Evolutionary conservation across 2,888 invertebrate species (phyloP).

Genomic region (Pegoplata infirma): DNA sequence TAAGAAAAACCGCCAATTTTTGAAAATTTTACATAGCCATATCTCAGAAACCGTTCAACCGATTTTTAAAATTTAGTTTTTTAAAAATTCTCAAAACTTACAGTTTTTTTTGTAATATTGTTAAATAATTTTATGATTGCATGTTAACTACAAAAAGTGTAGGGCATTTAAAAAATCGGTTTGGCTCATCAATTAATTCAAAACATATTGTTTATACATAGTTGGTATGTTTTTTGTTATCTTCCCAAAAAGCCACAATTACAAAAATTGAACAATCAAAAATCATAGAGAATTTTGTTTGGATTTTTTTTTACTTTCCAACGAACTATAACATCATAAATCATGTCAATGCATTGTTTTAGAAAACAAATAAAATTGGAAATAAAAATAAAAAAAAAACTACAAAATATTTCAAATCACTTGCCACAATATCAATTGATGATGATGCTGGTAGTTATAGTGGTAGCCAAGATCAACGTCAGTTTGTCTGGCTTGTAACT

Average conservation of each 20-base stretch:
- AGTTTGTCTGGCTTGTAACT: conserved; percentile 49
- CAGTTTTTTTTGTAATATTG: no score
- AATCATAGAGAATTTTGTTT: conserved; percentile 59
- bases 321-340: conserved; percentile 62
- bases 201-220: neutral
- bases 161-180: neutral
- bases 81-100: no score
- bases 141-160: no score
- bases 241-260: conserved; percentile 63
- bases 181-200: neutral
- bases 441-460: no score
- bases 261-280: conserved; percentile 65
- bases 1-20: no score
- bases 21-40: no score
- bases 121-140: no score
- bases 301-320: conserved; percentile 44
- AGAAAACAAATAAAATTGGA: conserved; percentile 32
- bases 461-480: conserved; percentile 61
- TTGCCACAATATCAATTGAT: conserved; percentile 52
- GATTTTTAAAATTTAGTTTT: no score
- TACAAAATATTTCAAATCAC: conserved; percentile 18
- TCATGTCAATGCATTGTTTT: conserved; percentile 62
- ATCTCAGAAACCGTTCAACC: no score
- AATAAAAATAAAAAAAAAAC: conserved; percentile 7
- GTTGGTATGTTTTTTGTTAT: conserved; percentile 15